Evolutionary conservation across 2,888 invertebrate species (phyloP).

Genomic region (Mesoligia furuncula): DNA sequence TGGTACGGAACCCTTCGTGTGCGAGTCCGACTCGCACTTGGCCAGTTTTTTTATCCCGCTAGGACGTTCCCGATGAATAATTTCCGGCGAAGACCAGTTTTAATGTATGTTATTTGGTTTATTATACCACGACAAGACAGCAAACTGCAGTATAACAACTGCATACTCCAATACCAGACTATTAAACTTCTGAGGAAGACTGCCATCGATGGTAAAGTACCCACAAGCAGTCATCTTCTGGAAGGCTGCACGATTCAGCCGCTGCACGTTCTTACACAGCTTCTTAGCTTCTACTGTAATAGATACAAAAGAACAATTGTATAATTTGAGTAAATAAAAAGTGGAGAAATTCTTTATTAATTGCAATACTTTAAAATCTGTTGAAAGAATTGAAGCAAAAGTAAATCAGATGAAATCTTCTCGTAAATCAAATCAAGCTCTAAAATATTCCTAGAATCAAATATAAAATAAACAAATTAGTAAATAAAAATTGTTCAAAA

Average conservation of each 20-base stretch:
- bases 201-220: slow-evolving; percentile 22
- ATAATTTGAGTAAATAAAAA: background rate
- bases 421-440: background rate
- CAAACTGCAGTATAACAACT: slow-evolving; percentile 33
- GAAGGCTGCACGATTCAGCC: slow-evolving; percentile 35
- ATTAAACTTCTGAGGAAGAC: slow-evolving; percentile 22
- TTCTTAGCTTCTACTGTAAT: slow-evolving; percentile 36
- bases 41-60: no score
- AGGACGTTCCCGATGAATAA: background rate
- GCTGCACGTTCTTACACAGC: slow-evolving; percentile 41
- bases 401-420: background rate
- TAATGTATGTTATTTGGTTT: background rate
- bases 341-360: background rate
- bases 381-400: background rate
- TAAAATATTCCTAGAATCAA: background rate
- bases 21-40: no score
- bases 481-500: background rate
- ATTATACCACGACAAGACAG: background rate
- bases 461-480: background rate
- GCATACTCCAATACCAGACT: slow-evolving; percentile 32
- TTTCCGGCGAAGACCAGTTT: no score
- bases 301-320: background rate
- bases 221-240: slow-evolving; percentile 37
- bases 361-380: background rate
- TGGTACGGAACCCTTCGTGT: no score